Evolutionary conservation across 2,888 invertebrate species (phyloP), one percentile per base, ranked within the genome.

Genomic region (Prosopocoilus inquinatus): DNA sequence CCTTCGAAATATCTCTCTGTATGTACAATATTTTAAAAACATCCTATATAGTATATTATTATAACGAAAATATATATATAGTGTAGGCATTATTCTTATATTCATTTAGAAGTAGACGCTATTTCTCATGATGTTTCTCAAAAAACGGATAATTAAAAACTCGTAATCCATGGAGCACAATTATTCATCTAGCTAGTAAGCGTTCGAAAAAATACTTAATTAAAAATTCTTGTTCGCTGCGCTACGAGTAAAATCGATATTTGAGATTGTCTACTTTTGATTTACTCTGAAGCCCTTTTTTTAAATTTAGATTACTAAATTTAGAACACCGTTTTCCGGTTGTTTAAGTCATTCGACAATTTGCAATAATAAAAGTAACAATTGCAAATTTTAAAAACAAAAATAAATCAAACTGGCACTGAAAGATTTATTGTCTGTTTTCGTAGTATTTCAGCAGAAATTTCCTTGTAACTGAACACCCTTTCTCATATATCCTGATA

Each of bases 31-130:
- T 38, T 38, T 28, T 28, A 28, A 28, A 28, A 28, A 28, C 20
- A 28, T 28, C 20, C 20, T 28, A 28, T 28, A 28, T 28, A 28
- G 20, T 28, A 28, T 28, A 28, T 28, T 28, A 28, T 11, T 41
- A 41, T 41, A 41, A 41, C 5, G 41, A 41, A 41, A 41, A 41
- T 41, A 41, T 41, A 28, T 28, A 28, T 41, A 38, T 38, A 38
- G 41, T 11, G 12, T 41, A 41, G 41, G 41, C 9, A 15, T 41
- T 41, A 11, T 41, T 36, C 46, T 50, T 50, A 44, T 43, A 38
- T 50, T 55, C 38, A 33, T 55, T 55, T 55, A 55, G 55, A 55
- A 55, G 55, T 55, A 55, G 55, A 55, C 55, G 55, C 55, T 55
- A 39, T 55, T 38, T 39, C 48, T 53, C 43, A 43, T 44, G 15